Evolutionary conservation across 1,140 invertebrate genomes (phyloP).

Genomic region (Mizuhopecten yessoensis): DNA sequence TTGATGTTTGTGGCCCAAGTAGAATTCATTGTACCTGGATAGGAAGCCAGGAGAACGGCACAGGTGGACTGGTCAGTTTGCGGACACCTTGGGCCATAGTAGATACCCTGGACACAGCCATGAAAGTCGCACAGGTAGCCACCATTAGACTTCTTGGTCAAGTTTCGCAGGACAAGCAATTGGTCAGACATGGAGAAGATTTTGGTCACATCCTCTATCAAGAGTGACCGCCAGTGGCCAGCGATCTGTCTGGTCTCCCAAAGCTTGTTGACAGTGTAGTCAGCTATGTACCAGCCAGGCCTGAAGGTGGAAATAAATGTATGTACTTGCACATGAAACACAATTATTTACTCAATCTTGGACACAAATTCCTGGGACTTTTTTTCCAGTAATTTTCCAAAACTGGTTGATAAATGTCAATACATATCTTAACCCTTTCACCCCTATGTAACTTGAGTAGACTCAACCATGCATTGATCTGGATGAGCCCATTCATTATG

Average conservation of each 20-base stretch:
- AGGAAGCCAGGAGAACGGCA: slow-evolving; percentile 86
- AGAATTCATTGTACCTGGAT: slow-evolving; percentile 82
- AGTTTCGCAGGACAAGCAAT: slow-evolving; percentile 60
- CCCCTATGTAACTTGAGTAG: too few species aligned
- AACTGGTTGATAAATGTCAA: too few species aligned
- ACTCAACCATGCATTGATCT: too few species aligned
- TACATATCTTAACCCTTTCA: too few species aligned
- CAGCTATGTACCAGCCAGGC: slow-evolving; percentile 89
- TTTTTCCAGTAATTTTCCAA: too few species aligned
- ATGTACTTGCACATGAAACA: too few species aligned
- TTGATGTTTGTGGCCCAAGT: not conserved
- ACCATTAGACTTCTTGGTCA: slow-evolving; percentile 64
- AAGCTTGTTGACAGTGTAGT: slow-evolving; percentile 73
- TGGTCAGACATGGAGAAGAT: slow-evolving; percentile 67
- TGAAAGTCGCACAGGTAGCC: slow-evolving; percentile 83
- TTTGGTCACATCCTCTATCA: slow-evolving; percentile 60
- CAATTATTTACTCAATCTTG: too few species aligned
- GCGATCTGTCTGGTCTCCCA: slow-evolving; percentile 68
- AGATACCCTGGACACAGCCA: slow-evolving; percentile 86
- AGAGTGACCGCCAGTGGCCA: slow-evolving; percentile 77
- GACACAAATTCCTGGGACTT: too few species aligned
- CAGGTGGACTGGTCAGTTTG: slow-evolving; percentile 81
- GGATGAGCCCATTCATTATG: too few species aligned
- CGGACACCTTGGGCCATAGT: slow-evolving; percentile 85
- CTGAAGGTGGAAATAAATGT: slow-evolving; percentile 77